Conservation (phyloP, 2,888 invertebrate genomes). For the Xanthostigma xanthostigma region DNA sequence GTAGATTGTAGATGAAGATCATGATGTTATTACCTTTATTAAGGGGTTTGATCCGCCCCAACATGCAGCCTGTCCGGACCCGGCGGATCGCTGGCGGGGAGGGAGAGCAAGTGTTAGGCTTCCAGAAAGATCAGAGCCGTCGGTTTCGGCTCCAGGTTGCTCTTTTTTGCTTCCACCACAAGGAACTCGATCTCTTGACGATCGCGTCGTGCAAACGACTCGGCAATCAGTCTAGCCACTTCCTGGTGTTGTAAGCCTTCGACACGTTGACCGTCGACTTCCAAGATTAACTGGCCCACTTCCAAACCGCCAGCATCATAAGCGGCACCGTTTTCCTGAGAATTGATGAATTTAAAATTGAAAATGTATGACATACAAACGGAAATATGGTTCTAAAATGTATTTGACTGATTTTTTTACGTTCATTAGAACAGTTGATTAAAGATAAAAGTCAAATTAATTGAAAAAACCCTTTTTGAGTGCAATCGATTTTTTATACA, state of each 20-base stretch:
- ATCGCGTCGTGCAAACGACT: conserved; percentile 80
- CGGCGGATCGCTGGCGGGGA: conserved; percentile 66
- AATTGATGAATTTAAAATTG: conserved; percentile 9
- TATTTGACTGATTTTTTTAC: background rate
- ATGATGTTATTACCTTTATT: conserved; percentile 1
- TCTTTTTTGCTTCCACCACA: conserved; percentile 84
- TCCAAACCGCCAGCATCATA: conserved; percentile 84
- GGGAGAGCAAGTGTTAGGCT: conserved; percentile 83
- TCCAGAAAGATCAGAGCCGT: conserved; percentile 81
- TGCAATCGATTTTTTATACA: background rate
- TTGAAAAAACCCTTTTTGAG: background rate
- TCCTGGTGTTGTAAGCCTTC: conserved; percentile 77
- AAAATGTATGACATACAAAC: background rate
- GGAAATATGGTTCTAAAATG: background rate
- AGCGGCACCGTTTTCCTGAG: conserved; percentile 87
- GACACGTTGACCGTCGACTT: conserved; percentile 61
- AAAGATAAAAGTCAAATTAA: background rate
- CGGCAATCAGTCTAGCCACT: conserved; percentile 82
- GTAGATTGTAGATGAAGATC: background rate
- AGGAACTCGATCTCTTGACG: conserved; percentile 84
- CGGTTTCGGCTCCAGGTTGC: conserved; percentile 81
- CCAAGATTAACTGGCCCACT: conserved; percentile 86
- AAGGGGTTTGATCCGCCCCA: conserved; percentile 3
- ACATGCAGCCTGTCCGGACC: conserved; percentile 36
- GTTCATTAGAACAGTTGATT: background rate